Conservation (phyloP, 2,888 invertebrate species). For the Euplagia quadripunctaria region DNA sequence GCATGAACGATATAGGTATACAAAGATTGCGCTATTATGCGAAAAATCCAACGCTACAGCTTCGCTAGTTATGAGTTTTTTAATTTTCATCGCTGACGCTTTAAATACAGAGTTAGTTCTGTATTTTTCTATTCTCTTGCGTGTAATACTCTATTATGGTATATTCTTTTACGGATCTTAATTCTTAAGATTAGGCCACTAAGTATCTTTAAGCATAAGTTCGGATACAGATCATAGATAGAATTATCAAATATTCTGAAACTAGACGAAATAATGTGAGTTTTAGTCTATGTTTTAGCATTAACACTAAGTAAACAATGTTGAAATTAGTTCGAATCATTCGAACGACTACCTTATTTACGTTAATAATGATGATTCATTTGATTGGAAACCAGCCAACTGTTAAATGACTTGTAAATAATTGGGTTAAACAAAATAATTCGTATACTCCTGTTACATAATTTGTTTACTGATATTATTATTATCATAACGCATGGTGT, state of each 20-base stretch:
- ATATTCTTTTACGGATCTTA: no score
- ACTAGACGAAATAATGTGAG: no score
- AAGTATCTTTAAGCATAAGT: no score
- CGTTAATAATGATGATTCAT: not conserved
- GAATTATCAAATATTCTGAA: no score
- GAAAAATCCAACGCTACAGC: not conserved
- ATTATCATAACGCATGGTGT: conserved; percentile 30
- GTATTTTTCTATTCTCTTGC: no score
- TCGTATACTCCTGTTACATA: not conserved
- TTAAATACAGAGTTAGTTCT: no score
- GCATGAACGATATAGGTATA: not conserved
- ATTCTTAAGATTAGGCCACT: no score
- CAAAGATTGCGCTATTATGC: not conserved
- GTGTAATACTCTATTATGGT: no score
- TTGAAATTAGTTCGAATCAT: not conserved
- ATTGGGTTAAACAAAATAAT: not conserved
- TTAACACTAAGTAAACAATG: no score
- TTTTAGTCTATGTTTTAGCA: no score
- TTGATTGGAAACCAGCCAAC: not conserved
- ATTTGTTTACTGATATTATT: conserved; percentile 25
- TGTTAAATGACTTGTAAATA: not conserved
- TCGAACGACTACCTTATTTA: not conserved
- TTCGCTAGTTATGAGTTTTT: not conserved
- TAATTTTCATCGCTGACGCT: no score
- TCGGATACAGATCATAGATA: no score